These are phyloP conservation scores for Rhea pennata DNA, from an alignment of 2,113 vertebrate species.

Conservation along the genomic window DNA sequence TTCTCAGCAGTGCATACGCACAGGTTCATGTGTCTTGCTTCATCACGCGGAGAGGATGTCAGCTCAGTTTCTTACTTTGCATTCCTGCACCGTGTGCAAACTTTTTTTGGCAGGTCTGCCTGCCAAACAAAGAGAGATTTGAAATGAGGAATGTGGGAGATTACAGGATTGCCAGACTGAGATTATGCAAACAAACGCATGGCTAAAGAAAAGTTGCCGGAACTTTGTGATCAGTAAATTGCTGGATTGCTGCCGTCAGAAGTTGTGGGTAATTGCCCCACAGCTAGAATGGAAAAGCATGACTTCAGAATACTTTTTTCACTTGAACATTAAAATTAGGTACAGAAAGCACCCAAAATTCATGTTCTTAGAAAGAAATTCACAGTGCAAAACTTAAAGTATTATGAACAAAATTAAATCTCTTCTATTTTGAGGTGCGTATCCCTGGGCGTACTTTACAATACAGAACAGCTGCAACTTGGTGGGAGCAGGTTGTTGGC, in stretches of 20 bases:
- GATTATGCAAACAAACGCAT: neutral
- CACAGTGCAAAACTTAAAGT: neutral
- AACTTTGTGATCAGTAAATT: neutral
- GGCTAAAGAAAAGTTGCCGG: neutral
- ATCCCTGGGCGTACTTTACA: neutral
- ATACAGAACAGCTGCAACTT: neutral
- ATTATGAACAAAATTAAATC: neutral
- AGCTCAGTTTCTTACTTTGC: neutral
- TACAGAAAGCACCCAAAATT: neutral
- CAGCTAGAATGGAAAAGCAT: neutral
- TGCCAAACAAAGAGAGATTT: neutral
- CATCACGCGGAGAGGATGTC: neutral
- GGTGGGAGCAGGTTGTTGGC: neutral
- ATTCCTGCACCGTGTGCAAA: neutral
- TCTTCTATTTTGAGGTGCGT: neutral
- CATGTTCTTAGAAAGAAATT: neutral
- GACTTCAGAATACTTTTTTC: neutral
- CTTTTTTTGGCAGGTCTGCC: neutral
- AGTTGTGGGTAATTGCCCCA: neutral
- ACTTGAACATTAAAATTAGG: neutral
- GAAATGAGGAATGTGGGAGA: neutral
- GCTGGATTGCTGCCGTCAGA: neutral
- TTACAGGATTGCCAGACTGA: neutral
- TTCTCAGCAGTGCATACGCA: neutral
- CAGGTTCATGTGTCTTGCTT: neutral